These are phyloP conservation scores for Sternarchorhynchus goeldii DNA, from an alignment of 2,797 vertebrate species.

Conservation along the genomic window DNA sequence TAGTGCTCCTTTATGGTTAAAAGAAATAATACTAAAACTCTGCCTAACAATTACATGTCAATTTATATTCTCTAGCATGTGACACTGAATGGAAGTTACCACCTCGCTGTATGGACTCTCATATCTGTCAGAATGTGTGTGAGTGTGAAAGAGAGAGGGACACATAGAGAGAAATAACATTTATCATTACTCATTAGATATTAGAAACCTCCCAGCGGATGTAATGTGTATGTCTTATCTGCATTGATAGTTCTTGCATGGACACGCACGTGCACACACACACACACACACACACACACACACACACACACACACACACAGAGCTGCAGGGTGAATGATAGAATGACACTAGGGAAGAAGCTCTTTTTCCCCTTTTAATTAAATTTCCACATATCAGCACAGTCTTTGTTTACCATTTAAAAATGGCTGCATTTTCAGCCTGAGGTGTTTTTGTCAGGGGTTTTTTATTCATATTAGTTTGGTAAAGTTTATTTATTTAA, in stretches of 20 bases:
- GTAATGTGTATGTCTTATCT: background rate
- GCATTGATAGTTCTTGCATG: background rate
- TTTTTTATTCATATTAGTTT: too few species aligned
- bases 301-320: background rate
- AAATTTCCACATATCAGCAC: background rate
- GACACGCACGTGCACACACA: background rate
- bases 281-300: background rate
- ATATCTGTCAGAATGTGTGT: background rate
- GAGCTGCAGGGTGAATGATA: constrained; percentile 33
- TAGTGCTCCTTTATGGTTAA: too few species aligned
- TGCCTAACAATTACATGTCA: too few species aligned
- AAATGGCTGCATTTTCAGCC: too few species aligned
- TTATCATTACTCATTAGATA: background rate
- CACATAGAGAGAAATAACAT: background rate
- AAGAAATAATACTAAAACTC: too few species aligned
- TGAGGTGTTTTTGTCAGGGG: too few species aligned
- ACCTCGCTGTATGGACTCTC: background rate
- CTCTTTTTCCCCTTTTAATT: constrained; percentile 23
- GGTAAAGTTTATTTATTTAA: too few species aligned
- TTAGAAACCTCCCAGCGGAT: background rate
- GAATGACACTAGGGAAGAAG: constrained; percentile 28
- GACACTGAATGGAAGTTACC: background rate
- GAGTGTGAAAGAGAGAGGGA: background rate
- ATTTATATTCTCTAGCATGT: background rate
- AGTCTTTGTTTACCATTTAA: too few species aligned